These are phyloP conservation scores for Drosophila anomalata DNA, from an alignment of 2,888 invertebrate species.

Conservation along the genomic window DNA sequence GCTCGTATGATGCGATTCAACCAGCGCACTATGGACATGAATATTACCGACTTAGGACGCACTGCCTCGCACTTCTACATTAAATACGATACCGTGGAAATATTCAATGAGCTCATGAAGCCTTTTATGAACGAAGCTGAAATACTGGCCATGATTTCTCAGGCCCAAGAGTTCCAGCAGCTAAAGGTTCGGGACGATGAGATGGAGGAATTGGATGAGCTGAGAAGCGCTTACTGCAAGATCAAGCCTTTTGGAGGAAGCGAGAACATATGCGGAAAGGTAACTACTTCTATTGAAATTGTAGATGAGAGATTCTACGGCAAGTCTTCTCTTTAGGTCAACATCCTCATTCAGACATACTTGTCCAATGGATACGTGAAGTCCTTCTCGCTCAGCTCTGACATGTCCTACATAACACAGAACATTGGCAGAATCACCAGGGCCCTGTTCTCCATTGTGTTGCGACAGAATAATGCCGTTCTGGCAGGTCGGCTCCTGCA, in stretches of 20 bases:
- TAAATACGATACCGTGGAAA: conserved; percentile 96
- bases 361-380: conserved; percentile 92
- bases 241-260: conserved; percentile 91
- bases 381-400: conserved; percentile 83
- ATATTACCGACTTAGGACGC: conserved; percentile 93
- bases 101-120: conserved; percentile 93
- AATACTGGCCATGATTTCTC: conserved; percentile 94
- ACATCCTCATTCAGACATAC: conserved; percentile 95
- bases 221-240: conserved; percentile 90
- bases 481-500: conserved; percentile 93
- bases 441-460: conserved; percentile 96
- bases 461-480: conserved; percentile 94
- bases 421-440: conserved; percentile 95
- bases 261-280: conserved; percentile 97
- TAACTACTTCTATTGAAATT: conserved; percentile 18
- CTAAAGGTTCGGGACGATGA: conserved; percentile 98
- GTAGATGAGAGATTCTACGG: neutral
- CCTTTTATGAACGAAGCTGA: conserved; percentile 93
- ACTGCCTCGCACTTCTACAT: conserved; percentile 99
- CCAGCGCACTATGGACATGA: conserved; percentile 91
- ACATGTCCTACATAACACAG: conserved; percentile 85
- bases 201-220: conserved; percentile 92
- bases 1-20: conserved; percentile 97
- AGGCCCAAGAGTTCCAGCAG: conserved; percentile 97
- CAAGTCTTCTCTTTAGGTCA: conserved; percentile 81